Evolutionary conservation across 1,140 invertebrate genomes (phyloP).

Genomic region (Leptinotarsa texana): DNA sequence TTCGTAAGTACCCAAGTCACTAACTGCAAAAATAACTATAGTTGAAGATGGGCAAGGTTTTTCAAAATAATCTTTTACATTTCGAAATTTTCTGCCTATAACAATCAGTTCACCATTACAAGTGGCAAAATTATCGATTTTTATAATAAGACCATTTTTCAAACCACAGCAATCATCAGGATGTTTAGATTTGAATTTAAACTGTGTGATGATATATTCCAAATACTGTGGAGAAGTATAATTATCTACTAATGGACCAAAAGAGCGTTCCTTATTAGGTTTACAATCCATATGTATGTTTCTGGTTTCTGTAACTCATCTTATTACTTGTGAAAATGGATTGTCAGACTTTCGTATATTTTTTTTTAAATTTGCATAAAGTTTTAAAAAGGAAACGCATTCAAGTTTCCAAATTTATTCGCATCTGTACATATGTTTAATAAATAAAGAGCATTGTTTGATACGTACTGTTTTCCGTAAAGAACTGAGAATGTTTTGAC

Average conservation of each 20-base stretch:
- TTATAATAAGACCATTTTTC: background rate
- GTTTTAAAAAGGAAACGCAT: conserved; percentile 16
- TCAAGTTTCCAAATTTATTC: conserved; percentile 1
- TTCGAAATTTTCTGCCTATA: background rate
- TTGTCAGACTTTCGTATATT: too few species aligned
- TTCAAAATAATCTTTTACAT: background rate
- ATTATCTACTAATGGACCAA: background rate
- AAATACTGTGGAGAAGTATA: background rate
- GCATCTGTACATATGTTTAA: conserved; percentile 4
- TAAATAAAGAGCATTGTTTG: too few species aligned
- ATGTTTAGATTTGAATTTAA: background rate
- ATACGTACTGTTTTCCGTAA: background rate
- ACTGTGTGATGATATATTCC: too few species aligned
- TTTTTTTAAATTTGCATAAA: too few species aligned
- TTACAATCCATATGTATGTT: too few species aligned
- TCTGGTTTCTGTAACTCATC: background rate
- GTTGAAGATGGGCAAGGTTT: background rate
- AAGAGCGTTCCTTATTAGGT: background rate
- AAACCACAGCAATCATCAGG: background rate
- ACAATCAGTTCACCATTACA: background rate
- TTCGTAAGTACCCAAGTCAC: background rate
- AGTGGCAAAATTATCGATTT: background rate
- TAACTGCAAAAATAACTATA: background rate
- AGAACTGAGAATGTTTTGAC: background rate
- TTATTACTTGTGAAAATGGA: background rate